Evolutionary conservation across 2,797 vertebrate species (phyloP).

Genomic region (Micromesistius poutassou): DNA sequence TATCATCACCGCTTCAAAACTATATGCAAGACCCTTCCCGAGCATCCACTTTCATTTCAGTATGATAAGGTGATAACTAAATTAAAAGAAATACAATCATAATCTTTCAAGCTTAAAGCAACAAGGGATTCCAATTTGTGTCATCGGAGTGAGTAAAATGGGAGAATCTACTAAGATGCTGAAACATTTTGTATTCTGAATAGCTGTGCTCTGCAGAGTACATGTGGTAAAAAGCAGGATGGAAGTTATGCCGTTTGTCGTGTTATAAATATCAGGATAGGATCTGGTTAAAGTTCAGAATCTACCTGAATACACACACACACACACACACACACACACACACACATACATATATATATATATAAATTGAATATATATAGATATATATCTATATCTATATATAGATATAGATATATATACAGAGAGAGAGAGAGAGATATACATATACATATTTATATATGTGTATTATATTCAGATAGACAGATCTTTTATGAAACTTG

Average conservation of each 20-base stretch:
- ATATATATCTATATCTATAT: no score
- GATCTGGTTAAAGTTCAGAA: background rate
- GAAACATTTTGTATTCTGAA: background rate
- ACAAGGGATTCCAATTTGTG: background rate
- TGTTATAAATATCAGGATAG: background rate
- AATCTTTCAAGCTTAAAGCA: slow-evolving; percentile 1
- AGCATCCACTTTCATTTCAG: slow-evolving; percentile 24
- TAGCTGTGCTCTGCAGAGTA: background rate
- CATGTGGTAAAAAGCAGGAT: background rate
- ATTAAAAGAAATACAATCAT: slow-evolving; percentile 30
- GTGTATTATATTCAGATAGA: no score
- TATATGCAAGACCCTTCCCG: slow-evolving; percentile 19
- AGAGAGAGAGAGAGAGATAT: no score
- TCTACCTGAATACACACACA: no score
- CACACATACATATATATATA: no score
- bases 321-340: no score
- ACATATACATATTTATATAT: no score
- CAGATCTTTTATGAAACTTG: background rate
- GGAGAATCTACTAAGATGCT: background rate
- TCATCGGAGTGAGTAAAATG: no score
- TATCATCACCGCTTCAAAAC: slow-evolving; percentile 23
- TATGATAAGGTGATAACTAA: slow-evolving; percentile 22
- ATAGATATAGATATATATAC: no score
- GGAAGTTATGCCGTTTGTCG: background rate
- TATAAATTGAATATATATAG: no score